Evolutionary conservation across 2,797 vertebrate genomes (phyloP), one percentile per base, ranked within the genome.

Genomic region (Astyanax mexicanus): DNA sequence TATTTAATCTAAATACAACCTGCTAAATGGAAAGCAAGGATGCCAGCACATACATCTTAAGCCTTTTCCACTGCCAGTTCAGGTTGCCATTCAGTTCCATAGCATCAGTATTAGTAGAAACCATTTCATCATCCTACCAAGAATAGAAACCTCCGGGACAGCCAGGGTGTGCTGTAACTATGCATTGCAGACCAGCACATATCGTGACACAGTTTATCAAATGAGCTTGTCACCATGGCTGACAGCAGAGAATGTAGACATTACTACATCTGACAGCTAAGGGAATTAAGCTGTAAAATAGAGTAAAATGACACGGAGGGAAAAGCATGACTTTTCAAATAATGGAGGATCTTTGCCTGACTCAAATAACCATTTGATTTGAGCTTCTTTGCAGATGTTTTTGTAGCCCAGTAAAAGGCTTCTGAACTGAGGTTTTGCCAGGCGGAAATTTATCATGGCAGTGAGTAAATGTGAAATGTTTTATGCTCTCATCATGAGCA

Each of bases 281-380:
- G 52, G 77, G 37, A 80, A 80, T 78, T 57, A 72, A 57, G 69
- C 71, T 27, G 71, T 68, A 70, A 55, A n/a, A 70, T 57, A 72
- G 47, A 35, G 54, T 21, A 52, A 58, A 42, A 42, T 29, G 7
- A 64, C 4, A 80, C 10, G n/a, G 13, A 60, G 23, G 17, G 40
- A 65, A 73, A 62, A 12, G 61, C 45, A 40, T 70, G 54, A 44
- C 65, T 44, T 68, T 61, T 27, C 10, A 29, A n/a, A 55, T 27
- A 61, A 61, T 6, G 1, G 29, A 40, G 25, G 44, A 40, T 32
- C 29, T 54, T 25, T 55, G 32, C 23, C 35, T 35, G 17, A 32
- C 54, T 21, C 38, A 19, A n/a, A 77, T 38, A 58, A 32, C 47
- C 55, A 47, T 54, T 54, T 75, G 21, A 40, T 57, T 77, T 49